phyloP scores from a whole-genome alignment of 2,888 invertebrate genomes.

The Tetanocera ferruginea region DNA sequence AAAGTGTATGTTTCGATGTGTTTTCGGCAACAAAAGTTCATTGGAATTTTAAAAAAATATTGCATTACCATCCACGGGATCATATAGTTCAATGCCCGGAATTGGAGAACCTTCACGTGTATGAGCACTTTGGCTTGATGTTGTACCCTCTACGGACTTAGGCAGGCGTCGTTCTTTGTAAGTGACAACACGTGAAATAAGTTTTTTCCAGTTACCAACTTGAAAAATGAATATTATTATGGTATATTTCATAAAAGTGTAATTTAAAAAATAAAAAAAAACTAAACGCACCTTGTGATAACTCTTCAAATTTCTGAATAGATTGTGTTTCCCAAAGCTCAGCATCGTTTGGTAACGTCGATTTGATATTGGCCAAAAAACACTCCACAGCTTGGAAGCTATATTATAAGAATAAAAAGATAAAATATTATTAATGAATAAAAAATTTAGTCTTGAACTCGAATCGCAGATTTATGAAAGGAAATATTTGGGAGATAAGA shows the following conservation, averaged over 20 bases:
- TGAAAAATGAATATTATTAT: constrained; percentile 49
- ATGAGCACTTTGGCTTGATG: constrained; percentile 43
- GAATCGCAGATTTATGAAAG: too few species aligned
- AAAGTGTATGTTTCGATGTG: too few species aligned
- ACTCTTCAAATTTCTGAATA: constrained; percentile 78
- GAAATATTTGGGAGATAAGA: too few species aligned
- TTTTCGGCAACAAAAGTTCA: neutral
- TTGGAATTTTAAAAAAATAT: neutral
- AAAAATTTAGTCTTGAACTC: too few species aligned
- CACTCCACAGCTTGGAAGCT: constrained; percentile 88
- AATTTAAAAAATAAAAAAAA: neutral
- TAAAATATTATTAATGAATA: neutral
- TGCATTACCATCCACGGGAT: constrained; percentile 74
- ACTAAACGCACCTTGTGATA: constrained; percentile 73
- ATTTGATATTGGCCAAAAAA: constrained; percentile 81
- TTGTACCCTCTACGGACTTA: constrained; percentile 41
- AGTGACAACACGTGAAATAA: constrained; percentile 82
- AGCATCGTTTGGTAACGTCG: constrained; percentile 69
- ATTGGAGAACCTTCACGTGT: constrained; percentile 78
- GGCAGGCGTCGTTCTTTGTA: constrained; percentile 75
- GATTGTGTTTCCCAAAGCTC: constrained; percentile 77
- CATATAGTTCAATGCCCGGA: constrained; percentile 83
- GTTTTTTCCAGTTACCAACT: constrained; percentile 84
- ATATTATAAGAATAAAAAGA: neutral
- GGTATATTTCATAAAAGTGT: neutral